Evolutionary conservation across 2,888 invertebrate genomes (phyloP).

Genomic region (Morpho helenor): DNA sequence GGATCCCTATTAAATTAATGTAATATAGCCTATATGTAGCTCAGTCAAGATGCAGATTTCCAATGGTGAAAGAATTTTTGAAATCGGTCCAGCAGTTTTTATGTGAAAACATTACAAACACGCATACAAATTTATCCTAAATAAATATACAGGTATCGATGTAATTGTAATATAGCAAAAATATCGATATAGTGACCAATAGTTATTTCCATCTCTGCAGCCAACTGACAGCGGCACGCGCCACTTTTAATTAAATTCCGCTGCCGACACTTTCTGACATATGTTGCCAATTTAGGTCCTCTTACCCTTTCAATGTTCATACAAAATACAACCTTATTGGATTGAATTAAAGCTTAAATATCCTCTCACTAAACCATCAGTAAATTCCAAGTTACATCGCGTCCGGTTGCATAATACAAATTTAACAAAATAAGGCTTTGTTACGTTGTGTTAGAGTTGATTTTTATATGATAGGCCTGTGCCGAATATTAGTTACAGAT

Average conservation of each 20-base stretch:
- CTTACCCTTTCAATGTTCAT: background rate
- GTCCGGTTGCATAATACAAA: constrained; percentile 3
- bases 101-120: too few relatives aligned
- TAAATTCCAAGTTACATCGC: background rate
- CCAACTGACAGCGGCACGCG: constrained; percentile 42
- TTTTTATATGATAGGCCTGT: constrained; percentile 17
- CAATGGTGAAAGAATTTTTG: too few relatives aligned
- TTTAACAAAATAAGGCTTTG: constrained; percentile 14
- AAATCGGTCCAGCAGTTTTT: too few relatives aligned
- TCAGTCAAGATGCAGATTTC: too few relatives aligned
- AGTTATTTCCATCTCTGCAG: constrained; percentile 31
- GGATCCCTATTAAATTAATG: too few relatives aligned
- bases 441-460: constrained; percentile 17
- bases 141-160: too few relatives aligned
- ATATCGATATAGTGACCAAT: too few relatives aligned
- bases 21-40: too few relatives aligned
- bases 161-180: too few relatives aligned
- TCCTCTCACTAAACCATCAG: constrained; percentile 9
- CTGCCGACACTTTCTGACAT: constrained; percentile 65
- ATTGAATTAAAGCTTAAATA: constrained; percentile 31
- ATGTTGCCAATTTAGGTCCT: constrained; percentile 64
- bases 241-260: constrained; percentile 83
- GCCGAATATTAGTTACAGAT: constrained; percentile 27
- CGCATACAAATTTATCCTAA: too few relatives aligned
- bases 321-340: constrained; percentile 28